Evolutionary conservation across 2,113 vertebrate genomes (phyloP).

Genomic region (Pavo muticus): DNA sequence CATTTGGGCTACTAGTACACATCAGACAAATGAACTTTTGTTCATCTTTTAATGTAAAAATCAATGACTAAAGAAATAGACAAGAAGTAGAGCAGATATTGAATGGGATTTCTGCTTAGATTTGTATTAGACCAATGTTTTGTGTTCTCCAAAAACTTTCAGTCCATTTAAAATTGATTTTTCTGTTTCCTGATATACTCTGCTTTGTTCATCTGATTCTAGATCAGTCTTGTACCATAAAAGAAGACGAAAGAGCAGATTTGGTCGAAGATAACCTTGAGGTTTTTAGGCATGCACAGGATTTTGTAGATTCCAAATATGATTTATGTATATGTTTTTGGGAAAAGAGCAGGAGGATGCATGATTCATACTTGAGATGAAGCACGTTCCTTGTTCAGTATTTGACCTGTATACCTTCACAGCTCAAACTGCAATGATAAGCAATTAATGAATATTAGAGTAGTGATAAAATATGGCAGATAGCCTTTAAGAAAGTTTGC

Average conservation of each 20-base stretch:
- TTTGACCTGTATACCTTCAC: not conserved
- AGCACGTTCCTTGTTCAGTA: not conserved
- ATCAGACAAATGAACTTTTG: not conserved
- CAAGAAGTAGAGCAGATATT: not conserved
- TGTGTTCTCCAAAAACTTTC: not conserved
- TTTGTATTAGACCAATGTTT: not conserved
- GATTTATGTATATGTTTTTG: not conserved
- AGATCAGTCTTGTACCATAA: not conserved
- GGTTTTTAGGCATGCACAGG: not conserved
- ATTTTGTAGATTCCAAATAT: not conserved
- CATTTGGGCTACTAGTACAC: not conserved
- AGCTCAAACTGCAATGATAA: not conserved
- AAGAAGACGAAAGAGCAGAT: not conserved
- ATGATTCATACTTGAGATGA: not conserved
- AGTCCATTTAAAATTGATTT: not conserved
- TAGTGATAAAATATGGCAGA: not conserved
- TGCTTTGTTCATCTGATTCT: not conserved
- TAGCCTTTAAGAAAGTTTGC: not conserved
- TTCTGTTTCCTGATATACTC: not conserved
- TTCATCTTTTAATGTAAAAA: not conserved
- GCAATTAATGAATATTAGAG: not conserved
- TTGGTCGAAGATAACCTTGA: not conserved
- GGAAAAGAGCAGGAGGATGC: not conserved
- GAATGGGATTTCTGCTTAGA: not conserved
- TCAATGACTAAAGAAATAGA: not conserved